Evolutionary conservation across 2,888 invertebrate genomes (phyloP).

Genomic region (Hoplodrina blanda): DNA sequence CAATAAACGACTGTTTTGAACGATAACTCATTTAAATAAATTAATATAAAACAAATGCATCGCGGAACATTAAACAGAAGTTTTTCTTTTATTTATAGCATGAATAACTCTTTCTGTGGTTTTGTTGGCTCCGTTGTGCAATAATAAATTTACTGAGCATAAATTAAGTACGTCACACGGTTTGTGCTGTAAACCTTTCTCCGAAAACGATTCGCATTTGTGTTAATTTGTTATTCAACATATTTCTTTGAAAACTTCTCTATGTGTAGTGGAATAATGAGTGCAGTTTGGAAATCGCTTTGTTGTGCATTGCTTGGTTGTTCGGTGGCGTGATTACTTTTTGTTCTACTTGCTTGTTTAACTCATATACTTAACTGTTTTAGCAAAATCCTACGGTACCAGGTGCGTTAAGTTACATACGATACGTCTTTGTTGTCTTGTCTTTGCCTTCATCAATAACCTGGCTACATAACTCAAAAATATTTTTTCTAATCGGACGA

Average conservation of each 20-base stretch:
- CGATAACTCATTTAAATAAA: constrained; percentile 39
- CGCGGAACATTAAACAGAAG: constrained; percentile 63
- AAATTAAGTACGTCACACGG: constrained; percentile 75
- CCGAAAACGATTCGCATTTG: constrained; percentile 61
- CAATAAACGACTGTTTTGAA: constrained; percentile 8
- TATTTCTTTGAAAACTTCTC: constrained; percentile 32
- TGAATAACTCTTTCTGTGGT: constrained; percentile 78
- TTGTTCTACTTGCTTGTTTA: not conserved
- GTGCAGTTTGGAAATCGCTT: constrained; percentile 14
- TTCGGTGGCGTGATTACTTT: not conserved
- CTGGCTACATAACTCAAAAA: too few relatives aligned
- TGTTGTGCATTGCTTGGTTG: not conserved
- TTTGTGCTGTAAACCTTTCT: constrained; percentile 67
- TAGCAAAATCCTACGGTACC: too few relatives aligned
- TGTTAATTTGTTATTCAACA: constrained; percentile 47
- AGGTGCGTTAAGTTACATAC: too few relatives aligned
- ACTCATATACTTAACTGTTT: too few relatives aligned
- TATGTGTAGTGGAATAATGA: constrained; percentile 1
- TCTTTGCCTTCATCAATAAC: too few relatives aligned
- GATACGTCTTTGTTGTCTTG: too few relatives aligned
- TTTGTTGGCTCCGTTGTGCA: constrained; percentile 72
- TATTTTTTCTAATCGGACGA: too few relatives aligned
- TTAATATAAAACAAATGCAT: constrained; percentile 49
- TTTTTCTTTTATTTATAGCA: constrained; percentile 74
- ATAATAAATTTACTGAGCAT: constrained; percentile 77